phyloP scores from a whole-genome alignment of 2,113 vertebrate species.

The Poeciliopsis occidentalis region DNA sequence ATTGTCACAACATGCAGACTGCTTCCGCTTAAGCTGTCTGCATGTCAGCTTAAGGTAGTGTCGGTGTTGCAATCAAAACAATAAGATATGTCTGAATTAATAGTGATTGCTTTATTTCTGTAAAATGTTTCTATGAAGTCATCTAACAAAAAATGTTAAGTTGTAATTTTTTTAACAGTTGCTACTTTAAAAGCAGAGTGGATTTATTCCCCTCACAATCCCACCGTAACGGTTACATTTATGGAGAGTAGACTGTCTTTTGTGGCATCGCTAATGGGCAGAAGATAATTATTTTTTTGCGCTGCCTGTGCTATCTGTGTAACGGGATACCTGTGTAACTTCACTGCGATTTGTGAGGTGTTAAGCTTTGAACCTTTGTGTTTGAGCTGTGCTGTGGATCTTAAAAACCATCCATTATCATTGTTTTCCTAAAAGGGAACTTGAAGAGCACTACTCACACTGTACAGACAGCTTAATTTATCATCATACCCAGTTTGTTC shows the following conservation, averaged over 20 bases:
- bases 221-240: not conserved
- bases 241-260: not conserved
- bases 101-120: not conserved
- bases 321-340: not conserved
- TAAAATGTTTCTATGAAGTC: not conserved
- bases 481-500: not conserved
- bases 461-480: conserved; percentile 6
- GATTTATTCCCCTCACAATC: too few relatives aligned
- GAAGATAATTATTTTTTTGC: not conserved
- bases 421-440: not conserved
- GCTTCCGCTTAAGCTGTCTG: too few relatives aligned
- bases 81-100: not conserved
- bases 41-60: too few relatives aligned
- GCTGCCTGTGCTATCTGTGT: not conserved
- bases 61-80: too few relatives aligned
- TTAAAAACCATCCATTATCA: not conserved
- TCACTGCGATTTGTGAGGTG: not conserved
- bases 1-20: too few relatives aligned
- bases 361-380: too few relatives aligned
- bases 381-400: too few relatives aligned
- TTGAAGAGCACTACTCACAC: not conserved
- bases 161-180: not conserved
- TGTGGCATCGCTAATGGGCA: not conserved
- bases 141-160: not conserved
- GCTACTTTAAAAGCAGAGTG: not conserved